Base-by-base conservation (phyloP, 1,140 invertebrate species). In the Heliconius himera region DNA sequence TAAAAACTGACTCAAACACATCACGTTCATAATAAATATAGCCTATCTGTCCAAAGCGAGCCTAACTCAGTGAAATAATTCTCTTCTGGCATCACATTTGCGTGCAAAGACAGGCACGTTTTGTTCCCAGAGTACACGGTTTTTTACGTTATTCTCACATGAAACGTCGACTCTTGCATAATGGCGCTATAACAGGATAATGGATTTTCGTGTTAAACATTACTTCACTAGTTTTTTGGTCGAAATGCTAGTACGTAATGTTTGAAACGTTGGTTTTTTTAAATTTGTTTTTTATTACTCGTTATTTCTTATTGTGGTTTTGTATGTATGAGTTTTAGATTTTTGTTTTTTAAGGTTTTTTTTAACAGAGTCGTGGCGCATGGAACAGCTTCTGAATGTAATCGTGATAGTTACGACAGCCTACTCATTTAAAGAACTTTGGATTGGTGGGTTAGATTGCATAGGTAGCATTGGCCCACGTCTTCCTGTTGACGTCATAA, bases 121-220 rank as follows among this genome's bases (percentile, higher is more conserved):
- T 33, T 56, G 22, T 2, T 22, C 5, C 9, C 51, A 26, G n/a
- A 74, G 51, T 74, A 54, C 26, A 54, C 73, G 54, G 74, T 38
- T 75, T 38, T 75, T 75, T 18, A 36, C 51, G 33, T 60, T 60
- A n/a, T 38, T 71, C 36, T 36, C 46, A 75, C 51, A 22, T 36
- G 74, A 60, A 75, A 18, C 74, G 22, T 75, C 74, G 26, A 56
- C 51, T 60, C 49, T 75, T 38, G 51, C 54, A 60, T 66, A 60
- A 75, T 75, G 54, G n/a, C 33, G 29, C 51, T 36, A 56, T 75
- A 75, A 60, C 54, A 56, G 54, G 74, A 56, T 75, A 75, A 75
- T 75, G 74, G 74, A 36, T 75, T 56, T 75, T 75, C 33, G 51
- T 36, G n/a, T n/a, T n/a, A n/a, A n/a, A n/a, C n/a, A n/a, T n/a